phyloP scores from a whole-genome alignment of 2,888 invertebrate species.

The Diarsia mendica region DNA sequence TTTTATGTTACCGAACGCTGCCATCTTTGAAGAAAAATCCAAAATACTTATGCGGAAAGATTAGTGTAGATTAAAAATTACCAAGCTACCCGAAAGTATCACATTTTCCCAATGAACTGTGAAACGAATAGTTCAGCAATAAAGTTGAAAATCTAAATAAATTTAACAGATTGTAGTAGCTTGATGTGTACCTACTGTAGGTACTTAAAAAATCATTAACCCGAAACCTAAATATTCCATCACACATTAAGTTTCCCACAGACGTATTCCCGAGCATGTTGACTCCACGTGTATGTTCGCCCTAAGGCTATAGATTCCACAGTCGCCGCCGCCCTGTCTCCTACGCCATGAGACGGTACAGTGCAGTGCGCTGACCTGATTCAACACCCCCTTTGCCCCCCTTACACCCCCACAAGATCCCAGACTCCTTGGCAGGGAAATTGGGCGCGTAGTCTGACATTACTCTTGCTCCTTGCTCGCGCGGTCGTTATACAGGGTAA shows the following conservation, averaged over 20 bases:
- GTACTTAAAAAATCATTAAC: not conserved
- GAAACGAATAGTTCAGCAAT: too few relatives aligned
- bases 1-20: not conserved
- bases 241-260: slow-evolving; percentile 5
- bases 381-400: slow-evolving; percentile 44
- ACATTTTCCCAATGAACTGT: too few relatives aligned
- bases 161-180: too few relatives aligned
- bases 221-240: not conserved
- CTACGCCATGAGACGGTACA: slow-evolving; percentile 74
- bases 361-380: slow-evolving; percentile 84
- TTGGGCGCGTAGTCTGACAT: slow-evolving; percentile 62
- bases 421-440: slow-evolving; percentile 79
- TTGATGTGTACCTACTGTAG: not conserved
- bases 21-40: not conserved
- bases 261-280: slow-evolving; percentile 4
- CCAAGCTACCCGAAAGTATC: too few relatives aligned
- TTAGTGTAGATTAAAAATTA: too few relatives aligned
- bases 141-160: too few relatives aligned
- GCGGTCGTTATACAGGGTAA: slow-evolving; percentile 26
- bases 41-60: too few relatives aligned
- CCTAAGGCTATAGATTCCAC: slow-evolving; percentile 65
- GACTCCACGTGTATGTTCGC: slow-evolving; percentile 16
- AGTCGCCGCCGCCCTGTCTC: slow-evolving; percentile 78
- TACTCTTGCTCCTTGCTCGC: slow-evolving; percentile 52
- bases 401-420: slow-evolving; percentile 45